Conservation (phyloP, 2,888 invertebrate genomes). For the Cryptophagus acutangulus region DNA sequence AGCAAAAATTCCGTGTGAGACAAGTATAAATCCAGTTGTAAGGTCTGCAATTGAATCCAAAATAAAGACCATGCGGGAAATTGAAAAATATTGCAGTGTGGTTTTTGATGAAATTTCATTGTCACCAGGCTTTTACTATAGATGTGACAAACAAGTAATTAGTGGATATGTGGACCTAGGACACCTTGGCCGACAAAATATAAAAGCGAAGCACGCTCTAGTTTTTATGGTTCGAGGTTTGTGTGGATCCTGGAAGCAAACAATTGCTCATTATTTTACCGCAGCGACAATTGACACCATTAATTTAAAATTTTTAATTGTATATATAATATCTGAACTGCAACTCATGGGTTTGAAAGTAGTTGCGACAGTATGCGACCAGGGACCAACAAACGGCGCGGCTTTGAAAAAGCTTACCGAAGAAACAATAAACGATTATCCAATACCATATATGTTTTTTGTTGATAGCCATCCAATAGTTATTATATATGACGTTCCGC, state of each 20-base stretch:
- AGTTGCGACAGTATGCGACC: slow-evolving; percentile 24
- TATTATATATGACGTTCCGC: slow-evolving; percentile 18
- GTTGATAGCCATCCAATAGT: slow-evolving; percentile 11
- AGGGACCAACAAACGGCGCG: slow-evolving; percentile 21
- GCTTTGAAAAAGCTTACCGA: too few species aligned
- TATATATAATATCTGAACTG: slow-evolving; percentile 16
- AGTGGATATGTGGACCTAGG: slow-evolving; percentile 22
- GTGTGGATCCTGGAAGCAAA: slow-evolving; percentile 23
- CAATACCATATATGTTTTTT: too few species aligned
- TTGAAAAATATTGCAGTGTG: slow-evolving; percentile 8
- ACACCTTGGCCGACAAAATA: slow-evolving; percentile 13
- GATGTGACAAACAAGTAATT: slow-evolving; percentile 8
- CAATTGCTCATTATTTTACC: slow-evolving; percentile 21
- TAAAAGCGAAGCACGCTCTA: slow-evolving; percentile 22
- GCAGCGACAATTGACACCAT: slow-evolving; percentile 14
- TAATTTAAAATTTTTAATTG: slow-evolving; percentile 16
- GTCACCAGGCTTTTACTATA: slow-evolving; percentile 8
- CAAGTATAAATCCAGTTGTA: neutral
- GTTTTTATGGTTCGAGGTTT: slow-evolving; percentile 27
- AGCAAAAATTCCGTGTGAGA: neutral
- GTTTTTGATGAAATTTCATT: slow-evolving; percentile 17
- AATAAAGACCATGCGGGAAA: neutral
- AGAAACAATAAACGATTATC: too few species aligned
- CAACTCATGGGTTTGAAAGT: slow-evolving; percentile 19
- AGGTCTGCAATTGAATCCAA: neutral